Percentiles rank a stretch among this genome's conserved stretches.
Evolutionary conservation across 1,140 invertebrate genomes (phyloP).

Genomic region (Drosophila tsacasi): DNA sequence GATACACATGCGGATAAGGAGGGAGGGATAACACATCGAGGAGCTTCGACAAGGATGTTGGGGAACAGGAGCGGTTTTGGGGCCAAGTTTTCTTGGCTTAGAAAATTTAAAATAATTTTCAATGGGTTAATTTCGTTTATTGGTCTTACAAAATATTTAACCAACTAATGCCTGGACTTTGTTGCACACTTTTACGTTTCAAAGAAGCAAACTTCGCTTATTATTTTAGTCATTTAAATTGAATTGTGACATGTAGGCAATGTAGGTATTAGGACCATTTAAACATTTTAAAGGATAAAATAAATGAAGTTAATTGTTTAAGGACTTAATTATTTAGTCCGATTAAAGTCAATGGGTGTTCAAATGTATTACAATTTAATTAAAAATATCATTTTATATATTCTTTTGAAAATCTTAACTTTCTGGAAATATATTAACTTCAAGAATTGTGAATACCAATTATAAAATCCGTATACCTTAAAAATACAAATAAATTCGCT

Average conservation of each 20-base stretch:
- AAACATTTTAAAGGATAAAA: too few relatives aligned
- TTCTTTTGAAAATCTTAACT: too few relatives aligned
- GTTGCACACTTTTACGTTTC: too few relatives aligned
- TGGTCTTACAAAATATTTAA: not conserved
- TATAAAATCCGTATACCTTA: not conserved
- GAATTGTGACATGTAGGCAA: too few relatives aligned
- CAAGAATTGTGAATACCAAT: not conserved
- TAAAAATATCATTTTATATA: not conserved
- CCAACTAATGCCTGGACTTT: not conserved
- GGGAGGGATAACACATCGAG: constrained; percentile 27
- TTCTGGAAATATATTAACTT: not conserved
- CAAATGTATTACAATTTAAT: not conserved
- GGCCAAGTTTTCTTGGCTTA: not conserved
- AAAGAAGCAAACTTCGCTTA: not conserved
- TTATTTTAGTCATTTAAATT: too few relatives aligned
- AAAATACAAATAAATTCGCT: not conserved
- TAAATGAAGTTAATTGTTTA: too few relatives aligned
- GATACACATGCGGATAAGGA: constrained; percentile 7
- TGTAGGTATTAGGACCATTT: too few relatives aligned
- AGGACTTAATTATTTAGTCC: too few relatives aligned
- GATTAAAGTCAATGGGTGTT: not conserved
- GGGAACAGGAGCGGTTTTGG: constrained; percentile 18
- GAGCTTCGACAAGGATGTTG: constrained; percentile 19
- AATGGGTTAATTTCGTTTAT: not conserved
- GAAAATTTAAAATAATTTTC: too few relatives aligned